Percentiles rank a stretch among this genome's conserved stretches.
Evolutionary conservation across 2,797 vertebrate species (phyloP).

Genomic region (Gila robusta): DNA sequence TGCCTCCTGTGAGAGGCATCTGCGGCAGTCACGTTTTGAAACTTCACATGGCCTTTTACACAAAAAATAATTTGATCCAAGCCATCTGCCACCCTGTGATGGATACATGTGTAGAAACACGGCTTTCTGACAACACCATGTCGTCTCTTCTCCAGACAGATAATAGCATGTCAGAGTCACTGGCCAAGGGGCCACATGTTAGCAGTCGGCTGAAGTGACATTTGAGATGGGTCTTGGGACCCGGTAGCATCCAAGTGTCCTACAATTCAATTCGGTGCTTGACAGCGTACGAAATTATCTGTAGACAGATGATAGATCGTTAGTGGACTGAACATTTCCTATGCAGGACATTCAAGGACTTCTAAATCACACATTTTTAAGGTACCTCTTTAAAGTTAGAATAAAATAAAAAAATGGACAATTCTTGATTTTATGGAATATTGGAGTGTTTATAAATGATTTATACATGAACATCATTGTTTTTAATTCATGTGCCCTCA

Average conservation of each 20-base stretch:
- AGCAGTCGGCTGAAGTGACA: slow-evolving; percentile 77
- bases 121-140: slow-evolving; percentile 67
- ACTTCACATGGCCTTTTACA: slow-evolving; percentile 66
- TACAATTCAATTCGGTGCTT: slow-evolving; percentile 79
- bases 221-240: slow-evolving; percentile 72
- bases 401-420: background rate
- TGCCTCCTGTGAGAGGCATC: slow-evolving; percentile 62
- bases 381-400: slow-evolving; percentile 1
- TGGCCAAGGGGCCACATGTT: slow-evolving; percentile 72
- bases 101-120: slow-evolving; percentile 66
- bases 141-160: slow-evolving; percentile 63
- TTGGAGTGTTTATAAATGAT: background rate
- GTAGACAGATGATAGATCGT: slow-evolving; percentile 79
- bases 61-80: slow-evolving; percentile 65
- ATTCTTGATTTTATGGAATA: background rate
- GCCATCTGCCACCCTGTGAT: slow-evolving; percentile 67
- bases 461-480: background rate
- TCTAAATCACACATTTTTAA: background rate
- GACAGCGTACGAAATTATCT: slow-evolving; percentile 78
- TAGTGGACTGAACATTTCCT: slow-evolving; percentile 55
- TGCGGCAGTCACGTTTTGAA: slow-evolving; percentile 60
- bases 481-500: background rate
- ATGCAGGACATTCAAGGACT: slow-evolving; percentile 39
- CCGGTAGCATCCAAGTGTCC: slow-evolving; percentile 71
- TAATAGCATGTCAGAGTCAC: slow-evolving; percentile 73